phyloP scores from a whole-genome alignment of 2,113 vertebrate species.

The Campylomormyrus tamandua region DNA sequence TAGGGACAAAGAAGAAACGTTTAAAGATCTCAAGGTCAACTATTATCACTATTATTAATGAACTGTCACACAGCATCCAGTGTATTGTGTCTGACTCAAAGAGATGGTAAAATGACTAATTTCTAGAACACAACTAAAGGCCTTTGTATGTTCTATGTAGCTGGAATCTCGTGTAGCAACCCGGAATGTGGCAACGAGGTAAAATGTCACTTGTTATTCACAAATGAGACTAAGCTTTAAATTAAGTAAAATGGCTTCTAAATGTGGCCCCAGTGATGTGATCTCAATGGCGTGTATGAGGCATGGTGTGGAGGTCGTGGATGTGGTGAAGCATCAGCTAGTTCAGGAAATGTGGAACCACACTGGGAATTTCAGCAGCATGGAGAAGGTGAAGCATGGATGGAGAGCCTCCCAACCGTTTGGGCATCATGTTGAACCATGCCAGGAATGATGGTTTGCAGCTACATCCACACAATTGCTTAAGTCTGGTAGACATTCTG shows the following conservation, averaged over 20 bases:
- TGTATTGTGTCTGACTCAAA: not conserved
- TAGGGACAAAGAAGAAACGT: not conserved
- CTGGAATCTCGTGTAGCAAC: not conserved
- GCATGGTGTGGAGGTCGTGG: not conserved
- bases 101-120: not conserved
- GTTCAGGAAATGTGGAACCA: not conserved
- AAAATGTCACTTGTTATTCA: not conserved
- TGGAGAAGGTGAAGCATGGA: slow-evolving; percentile 42
- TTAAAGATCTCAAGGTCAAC: not conserved
- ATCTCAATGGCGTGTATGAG: not conserved
- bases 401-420: not conserved
- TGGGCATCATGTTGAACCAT: not conserved
- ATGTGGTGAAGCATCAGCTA: not conserved
- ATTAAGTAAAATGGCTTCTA: not conserved
- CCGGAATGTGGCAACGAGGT: not conserved
- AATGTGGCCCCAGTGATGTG: not conserved
- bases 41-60: not conserved
- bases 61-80: not conserved
- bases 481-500: not conserved
- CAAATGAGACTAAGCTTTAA: not conserved
- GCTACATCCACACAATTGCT: not conserved
- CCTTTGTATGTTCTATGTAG: not conserved
- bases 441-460: not conserved
- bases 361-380: slow-evolving; percentile 49
- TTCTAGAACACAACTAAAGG: not conserved